Conservation (phyloP, 2,113 vertebrate species). For the Ciconia stormi region DNA sequence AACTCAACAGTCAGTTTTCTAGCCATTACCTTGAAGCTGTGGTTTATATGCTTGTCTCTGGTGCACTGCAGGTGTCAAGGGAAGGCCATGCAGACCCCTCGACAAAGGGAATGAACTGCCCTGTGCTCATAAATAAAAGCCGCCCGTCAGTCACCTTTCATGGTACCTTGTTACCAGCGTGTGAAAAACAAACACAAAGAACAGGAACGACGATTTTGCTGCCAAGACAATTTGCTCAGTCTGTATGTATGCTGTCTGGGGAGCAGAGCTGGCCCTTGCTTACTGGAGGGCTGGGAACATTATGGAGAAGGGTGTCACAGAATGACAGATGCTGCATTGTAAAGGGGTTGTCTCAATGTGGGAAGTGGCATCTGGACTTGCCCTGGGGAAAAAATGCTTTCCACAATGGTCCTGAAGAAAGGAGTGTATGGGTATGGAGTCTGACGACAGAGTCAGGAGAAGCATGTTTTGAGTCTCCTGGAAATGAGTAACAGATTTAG, state of each 20-base stretch:
- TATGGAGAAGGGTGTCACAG: neutral
- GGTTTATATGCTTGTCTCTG: neutral
- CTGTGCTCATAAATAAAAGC: neutral
- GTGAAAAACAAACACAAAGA: neutral
- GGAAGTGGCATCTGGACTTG: neutral
- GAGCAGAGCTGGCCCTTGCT: neutral
- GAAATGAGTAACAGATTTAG: neutral
- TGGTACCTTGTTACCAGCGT: neutral
- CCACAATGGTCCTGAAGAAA: neutral
- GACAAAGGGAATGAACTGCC: neutral
- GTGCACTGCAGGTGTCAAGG: neutral
- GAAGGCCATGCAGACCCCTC: neutral
- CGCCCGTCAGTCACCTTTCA: neutral
- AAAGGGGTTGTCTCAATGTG: neutral
- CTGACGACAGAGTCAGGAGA: neutral
- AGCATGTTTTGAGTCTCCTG: neutral
- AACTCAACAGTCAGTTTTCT: neutral
- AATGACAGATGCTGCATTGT: neutral
- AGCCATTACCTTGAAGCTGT: neutral
- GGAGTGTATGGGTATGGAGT: neutral
- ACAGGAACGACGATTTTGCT: neutral
- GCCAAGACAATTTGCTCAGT: neutral
- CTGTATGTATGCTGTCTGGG: rapidly evolving
- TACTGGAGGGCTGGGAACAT: neutral
- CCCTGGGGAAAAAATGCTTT: neutral